Base-by-base conservation (phyloP, 2,797 vertebrate genomes). In the Taeniopygia guttata region DNA sequence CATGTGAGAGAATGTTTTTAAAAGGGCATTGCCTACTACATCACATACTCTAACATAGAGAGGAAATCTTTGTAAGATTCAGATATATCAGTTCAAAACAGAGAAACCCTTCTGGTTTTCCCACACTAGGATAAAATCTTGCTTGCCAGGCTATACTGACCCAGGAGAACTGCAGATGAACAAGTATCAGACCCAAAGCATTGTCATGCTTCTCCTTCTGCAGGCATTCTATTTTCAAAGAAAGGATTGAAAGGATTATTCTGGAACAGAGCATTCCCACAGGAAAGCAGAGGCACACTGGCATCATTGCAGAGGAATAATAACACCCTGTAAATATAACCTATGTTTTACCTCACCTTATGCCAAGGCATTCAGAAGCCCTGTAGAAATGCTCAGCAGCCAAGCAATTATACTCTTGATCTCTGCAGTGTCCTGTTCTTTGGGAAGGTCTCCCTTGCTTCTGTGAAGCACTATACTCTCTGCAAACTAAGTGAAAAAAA, bases 221-320 rank as follows among this genome's bases (percentile, higher is more conserved):
- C 62, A 72, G 66, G 42, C 11, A 64, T 88, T 85, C 49, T 88
- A 18, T 55, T 93, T 88, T 59, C 92, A 46, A 91, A 94, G 38
- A 78, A 94, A 92, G 76, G 49, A 87, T 86, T 86, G 86, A 84
- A 89, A 84, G 55, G 81, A 93, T 76, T 94, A 66, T 91, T 95
- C 40, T 78, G 74, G 93, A 94, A 81, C 55, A 93, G 82, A 92
- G 60, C 54, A 84, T 93, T 89, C 89, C 76, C 85, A 80, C 63
- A 94, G 87, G 87, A 95, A 73, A 87, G 78, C n/a, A 93, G 74
- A 95, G 48, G 42, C 32, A 75, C 62, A 62, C 43, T 75, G 60
- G 79, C 76, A 90, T 84, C 87, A 36, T 90, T 86, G 81, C 77
- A 90, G 87, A 88, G 25, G 55, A 95, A 79, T 73, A 94, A 66